Percentiles rank a stretch among this genome's conserved stretches.
Conservation (phyloP, 2,888 invertebrate species). For the Crocallis elinguaria region DNA sequence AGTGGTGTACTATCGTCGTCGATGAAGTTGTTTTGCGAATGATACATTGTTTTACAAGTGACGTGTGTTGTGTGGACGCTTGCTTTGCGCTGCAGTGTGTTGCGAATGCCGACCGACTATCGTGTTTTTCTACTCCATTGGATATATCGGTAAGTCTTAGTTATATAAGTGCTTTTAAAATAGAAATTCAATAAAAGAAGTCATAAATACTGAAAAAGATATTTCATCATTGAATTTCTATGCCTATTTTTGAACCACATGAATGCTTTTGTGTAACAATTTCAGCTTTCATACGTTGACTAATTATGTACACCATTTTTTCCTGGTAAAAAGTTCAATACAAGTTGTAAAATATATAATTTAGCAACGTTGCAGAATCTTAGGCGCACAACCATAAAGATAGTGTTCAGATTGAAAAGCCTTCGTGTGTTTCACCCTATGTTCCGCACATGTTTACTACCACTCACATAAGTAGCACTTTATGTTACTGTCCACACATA, state of each 20-base stretch:
- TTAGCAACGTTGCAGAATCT: slow-evolving; percentile 4
- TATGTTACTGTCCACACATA: slow-evolving; percentile 46
- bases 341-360: slow-evolving; percentile 11
- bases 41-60: slow-evolving; percentile 81
- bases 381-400: slow-evolving; percentile 4
- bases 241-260: slow-evolving; percentile 22
- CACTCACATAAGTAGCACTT: slow-evolving; percentile 42
- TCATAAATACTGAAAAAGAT: background rate
- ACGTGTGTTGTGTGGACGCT: slow-evolving; percentile 77
- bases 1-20: slow-evolving; percentile 82
- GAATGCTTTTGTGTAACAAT: slow-evolving; percentile 16
- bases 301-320: background rate
- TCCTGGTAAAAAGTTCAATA: no score
- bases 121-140: slow-evolving; percentile 44
- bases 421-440: slow-evolving; percentile 27
- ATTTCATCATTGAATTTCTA: slow-evolving; percentile 5
- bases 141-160: slow-evolving; percentile 57
- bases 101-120: slow-evolving; percentile 59
- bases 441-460: slow-evolving; percentile 37
- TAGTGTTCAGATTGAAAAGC: slow-evolving; percentile 10
- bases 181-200: slow-evolving; percentile 9
- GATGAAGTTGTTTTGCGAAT: slow-evolving; percentile 83
- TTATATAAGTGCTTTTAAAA: slow-evolving; percentile 12
- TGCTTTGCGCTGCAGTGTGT: slow-evolving; percentile 71
- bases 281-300: background rate